These are phyloP conservation scores for Chelonoidis abingdonii DNA, from an alignment of 2,113 vertebrate species.

Conservation along the genomic window DNA sequence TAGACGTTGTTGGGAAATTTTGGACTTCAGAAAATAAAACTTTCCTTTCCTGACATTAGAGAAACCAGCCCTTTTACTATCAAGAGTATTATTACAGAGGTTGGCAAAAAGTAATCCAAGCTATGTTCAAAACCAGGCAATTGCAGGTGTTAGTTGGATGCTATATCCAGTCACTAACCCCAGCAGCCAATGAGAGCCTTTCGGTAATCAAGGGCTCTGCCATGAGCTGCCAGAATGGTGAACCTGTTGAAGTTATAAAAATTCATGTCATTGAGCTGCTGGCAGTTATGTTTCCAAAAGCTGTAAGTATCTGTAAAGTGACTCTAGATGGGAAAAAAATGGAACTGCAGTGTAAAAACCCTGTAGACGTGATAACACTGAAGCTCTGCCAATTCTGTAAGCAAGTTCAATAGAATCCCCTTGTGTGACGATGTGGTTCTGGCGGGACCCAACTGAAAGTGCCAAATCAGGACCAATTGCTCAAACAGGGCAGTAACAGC, in stretches of 20 bases:
- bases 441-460: too few species aligned
- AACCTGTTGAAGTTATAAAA: slow-evolving; percentile 23
- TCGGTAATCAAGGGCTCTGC: background rate
- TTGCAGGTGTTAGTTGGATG: slow-evolving; percentile 29
- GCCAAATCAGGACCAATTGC: too few species aligned
- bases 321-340: slow-evolving; percentile 5
- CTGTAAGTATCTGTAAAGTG: background rate
- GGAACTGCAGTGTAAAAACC: background rate
- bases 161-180: slow-evolving; percentile 5
- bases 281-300: slow-evolving; percentile 35
- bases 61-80: slow-evolving; percentile 25
- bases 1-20: slow-evolving; percentile 12
- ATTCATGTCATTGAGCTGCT: slow-evolving; percentile 18
- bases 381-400: background rate
- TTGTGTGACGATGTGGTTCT: too few species aligned
- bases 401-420: background rate
- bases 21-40: slow-evolving; percentile 43
- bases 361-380: background rate
- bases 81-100: background rate
- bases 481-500: too few species aligned
- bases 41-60: background rate
- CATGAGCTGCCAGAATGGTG: background rate
- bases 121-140: slow-evolving; percentile 32
- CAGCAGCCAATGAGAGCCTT: background rate
- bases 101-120: slow-evolving; percentile 6